Conservation (phyloP, 2,888 invertebrate genomes). For the Embidobia sp. region DNA sequence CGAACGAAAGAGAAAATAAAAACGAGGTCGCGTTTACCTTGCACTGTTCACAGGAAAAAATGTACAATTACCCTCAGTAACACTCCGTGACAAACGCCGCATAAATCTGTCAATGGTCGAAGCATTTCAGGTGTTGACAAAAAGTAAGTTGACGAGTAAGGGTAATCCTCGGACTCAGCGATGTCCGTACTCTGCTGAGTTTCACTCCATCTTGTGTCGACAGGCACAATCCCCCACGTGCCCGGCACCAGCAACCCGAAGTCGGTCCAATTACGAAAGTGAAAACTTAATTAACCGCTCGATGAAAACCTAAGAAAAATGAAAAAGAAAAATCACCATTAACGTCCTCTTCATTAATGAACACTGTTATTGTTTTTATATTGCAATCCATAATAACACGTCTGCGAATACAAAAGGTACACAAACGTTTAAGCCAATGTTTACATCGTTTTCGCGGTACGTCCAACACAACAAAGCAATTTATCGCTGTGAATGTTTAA, state of each 20-base stretch:
- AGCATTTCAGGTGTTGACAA: conserved; percentile 43
- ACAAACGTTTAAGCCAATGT: too few species aligned
- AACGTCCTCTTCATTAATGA: too few species aligned
- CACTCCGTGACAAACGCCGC: conserved; percentile 1
- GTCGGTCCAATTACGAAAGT: conserved; percentile 76
- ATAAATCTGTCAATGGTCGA: background rate
- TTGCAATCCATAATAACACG: too few species aligned
- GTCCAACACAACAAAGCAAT: too few species aligned
- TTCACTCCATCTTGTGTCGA: conserved; percentile 82
- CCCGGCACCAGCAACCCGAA: conserved; percentile 70
- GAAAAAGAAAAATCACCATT: conserved; percentile 58
- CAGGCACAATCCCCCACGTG: conserved; percentile 79
- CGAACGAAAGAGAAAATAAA: too few species aligned
- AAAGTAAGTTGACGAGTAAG: conserved; percentile 61
- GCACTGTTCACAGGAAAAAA: too few species aligned
- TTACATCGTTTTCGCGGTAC: too few species aligned
- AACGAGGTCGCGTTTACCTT: too few species aligned
- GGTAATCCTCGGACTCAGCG: conserved; percentile 79
- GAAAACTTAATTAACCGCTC: conserved; percentile 77
- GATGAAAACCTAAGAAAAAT: conserved; percentile 73
- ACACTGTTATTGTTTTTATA: too few species aligned
- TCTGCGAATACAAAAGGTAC: too few species aligned
- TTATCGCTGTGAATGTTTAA: too few species aligned
- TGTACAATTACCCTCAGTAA: too few species aligned
- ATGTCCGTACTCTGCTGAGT: conserved; percentile 79